Conservation (phyloP, 2,797 vertebrate genomes). For the Rhinella marina region DNA sequence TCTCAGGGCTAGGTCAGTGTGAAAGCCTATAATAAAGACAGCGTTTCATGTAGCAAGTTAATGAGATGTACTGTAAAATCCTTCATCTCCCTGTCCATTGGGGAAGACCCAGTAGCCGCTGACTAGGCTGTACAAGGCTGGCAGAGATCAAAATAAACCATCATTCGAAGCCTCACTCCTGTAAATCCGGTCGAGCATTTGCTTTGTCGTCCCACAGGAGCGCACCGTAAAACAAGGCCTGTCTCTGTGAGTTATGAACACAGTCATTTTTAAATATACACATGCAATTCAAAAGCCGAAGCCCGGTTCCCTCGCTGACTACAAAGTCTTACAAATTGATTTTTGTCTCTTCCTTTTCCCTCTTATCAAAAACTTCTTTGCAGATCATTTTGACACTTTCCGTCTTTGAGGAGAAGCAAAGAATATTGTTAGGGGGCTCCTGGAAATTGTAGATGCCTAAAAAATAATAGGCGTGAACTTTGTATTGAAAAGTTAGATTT, state of each 20-base stretch:
- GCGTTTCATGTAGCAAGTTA: constrained; percentile 42
- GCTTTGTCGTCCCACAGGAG: constrained; percentile 28
- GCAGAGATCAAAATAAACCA: constrained; percentile 50
- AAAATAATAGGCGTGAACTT: background rate
- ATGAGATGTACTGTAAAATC: constrained; percentile 47
- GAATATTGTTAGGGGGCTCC: background rate
- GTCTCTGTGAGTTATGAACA: constrained; percentile 52
- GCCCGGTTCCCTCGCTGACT: constrained; percentile 30
- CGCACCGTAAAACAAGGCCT: constrained; percentile 46
- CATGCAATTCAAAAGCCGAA: constrained; percentile 34
- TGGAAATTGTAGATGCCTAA: background rate
- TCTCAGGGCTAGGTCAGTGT: constrained; percentile 39
- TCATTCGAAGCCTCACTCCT: constrained; percentile 3
- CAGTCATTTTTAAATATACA: constrained; percentile 54
- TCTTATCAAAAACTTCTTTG: constrained; percentile 35
- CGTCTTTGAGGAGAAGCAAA: background rate
- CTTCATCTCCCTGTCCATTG: constrained; percentile 47
- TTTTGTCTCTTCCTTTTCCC: constrained; percentile 3
- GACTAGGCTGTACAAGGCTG: constrained; percentile 44
- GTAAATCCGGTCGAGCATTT: constrained; percentile 49
- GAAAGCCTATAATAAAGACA: constrained; percentile 44
- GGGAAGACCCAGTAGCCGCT: constrained; percentile 51
- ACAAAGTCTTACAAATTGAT: constrained; percentile 53
- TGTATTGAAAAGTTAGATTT: background rate
- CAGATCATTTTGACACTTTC: constrained; percentile 16